Evolutionary conservation across 2,888 invertebrate species (phyloP), one percentile per base, ranked within the genome.

Genomic region (Drosophila meridiana): DNA sequence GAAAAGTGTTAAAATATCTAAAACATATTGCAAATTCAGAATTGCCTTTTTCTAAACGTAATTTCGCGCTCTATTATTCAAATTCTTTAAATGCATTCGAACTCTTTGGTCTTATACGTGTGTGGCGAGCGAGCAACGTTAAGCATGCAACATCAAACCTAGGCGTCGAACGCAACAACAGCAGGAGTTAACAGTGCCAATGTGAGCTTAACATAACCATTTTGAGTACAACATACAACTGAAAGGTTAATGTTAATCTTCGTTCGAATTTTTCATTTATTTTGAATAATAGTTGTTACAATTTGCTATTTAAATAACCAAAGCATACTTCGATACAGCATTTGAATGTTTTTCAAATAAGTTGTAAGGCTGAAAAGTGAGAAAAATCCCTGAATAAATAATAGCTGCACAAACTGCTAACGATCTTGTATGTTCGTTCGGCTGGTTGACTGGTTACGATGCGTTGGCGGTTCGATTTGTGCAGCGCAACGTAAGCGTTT

Each of bases 401-500:
- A 53, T 28, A 30, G 47, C 62, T n/a, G 52, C 43, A 34, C 20
- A 4, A 45, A 34, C 58, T 79, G 76, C 62, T 63, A 75, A 55
- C 47, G 56, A 62, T 67, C 67, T 26, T 36, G 48, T 52, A 52
- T 56, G 64, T 55, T 67, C 71, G 64, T 55, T 67, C 71, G 76
- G 60, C 60, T 78, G 60, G 70, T 30, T 69, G 78, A 32, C 11
- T 59, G 59, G 57, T 69, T 69, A 64, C 74, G 75, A 50, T 76
- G 80, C 72, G 80, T 76, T 80, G 80, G 80, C 68, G 80, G 78
- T 55, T 76, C 72, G 80, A 69, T 42, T 60, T 80, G 77, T 76
- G 78, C 77, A 80, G 64, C 73, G 56, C 70, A 76, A 78, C 73
- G 78, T 81, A 70, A 77, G 69, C 45, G 78, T 43, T 77, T 80